Base-by-base conservation (phyloP, 2,797 vertebrate genomes). In the Ibycter americanus region DNA sequence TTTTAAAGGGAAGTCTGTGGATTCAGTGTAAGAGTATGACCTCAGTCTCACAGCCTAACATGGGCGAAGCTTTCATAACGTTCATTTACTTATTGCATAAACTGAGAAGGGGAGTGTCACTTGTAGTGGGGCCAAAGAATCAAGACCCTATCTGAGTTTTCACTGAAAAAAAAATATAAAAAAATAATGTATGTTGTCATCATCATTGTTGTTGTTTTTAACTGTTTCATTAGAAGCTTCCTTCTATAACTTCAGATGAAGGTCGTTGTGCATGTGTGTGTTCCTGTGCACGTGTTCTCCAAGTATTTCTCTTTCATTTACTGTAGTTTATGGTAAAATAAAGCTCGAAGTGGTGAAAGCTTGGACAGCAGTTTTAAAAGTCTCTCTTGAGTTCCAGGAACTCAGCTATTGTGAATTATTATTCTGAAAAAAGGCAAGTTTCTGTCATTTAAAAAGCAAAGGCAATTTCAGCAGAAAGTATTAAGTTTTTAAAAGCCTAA, bases 141-240 rank as follows among this genome's bases (percentile, higher is more conserved):
- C 87, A 59, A 74, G 89, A 72, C 59, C 54, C 62, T 86, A 36
- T 72, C 49, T 88, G 56, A 29, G n/a, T 68, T 91, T 83, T 83
- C 29, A 71, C 70, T 85, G 40, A 65, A 6, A 49, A 51, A 65
- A 16, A 12, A 32, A 36, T 29, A 12, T 2, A 4, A 29, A 74
- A 83, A 51, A 71, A 55, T 55, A 67, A 44, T 65, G 4, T 31
- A 23, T 42, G 7, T 61, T 1, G 5, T 73, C 46, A 29, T 40
- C 6, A 26, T 40, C 26, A 38, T 42, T 73, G 61, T 34, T 2
- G 0, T 26, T 27, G 21, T 29, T 80, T 66, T 71, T 59, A 56
- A 91, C 51, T 67, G 36, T 83, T 97, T 90, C 44, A 71, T 29
- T 89, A 70, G 66, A 44, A 74, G 18, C 62, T 95, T 96, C 63